Evolutionary conservation across 2,888 invertebrate genomes (phyloP).

Genomic region (Nineta flava): DNA sequence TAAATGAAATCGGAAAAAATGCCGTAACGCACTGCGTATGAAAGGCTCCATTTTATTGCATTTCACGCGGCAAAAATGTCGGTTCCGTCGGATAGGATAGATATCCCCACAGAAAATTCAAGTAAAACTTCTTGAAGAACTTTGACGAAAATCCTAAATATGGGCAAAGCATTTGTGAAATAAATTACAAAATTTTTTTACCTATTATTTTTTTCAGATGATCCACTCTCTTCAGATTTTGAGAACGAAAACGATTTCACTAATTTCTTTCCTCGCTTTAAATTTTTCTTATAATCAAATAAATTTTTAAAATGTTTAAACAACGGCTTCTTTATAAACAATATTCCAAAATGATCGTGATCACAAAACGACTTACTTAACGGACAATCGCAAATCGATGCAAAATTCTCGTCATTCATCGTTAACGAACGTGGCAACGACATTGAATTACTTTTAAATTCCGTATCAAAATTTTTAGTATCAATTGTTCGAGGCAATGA

Average conservation of each 20-base stretch:
- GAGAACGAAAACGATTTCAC: background rate
- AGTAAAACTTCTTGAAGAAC: too few relatives aligned
- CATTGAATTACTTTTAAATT: background rate
- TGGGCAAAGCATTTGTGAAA: too few relatives aligned
- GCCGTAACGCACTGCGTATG: too few relatives aligned
- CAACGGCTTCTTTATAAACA: background rate
- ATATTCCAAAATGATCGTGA: background rate
- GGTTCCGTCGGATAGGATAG: too few relatives aligned
- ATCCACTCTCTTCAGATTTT: background rate
- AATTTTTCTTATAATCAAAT: slow-evolving; percentile 4
- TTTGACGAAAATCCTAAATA: too few relatives aligned
- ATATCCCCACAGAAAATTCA: too few relatives aligned
- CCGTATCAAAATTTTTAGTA: background rate
- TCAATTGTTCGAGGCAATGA: slow-evolving; percentile 3
- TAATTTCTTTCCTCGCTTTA: background rate
- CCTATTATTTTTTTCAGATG: background rate
- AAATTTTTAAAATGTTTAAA: slow-evolving; percentile 2
- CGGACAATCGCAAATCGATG: background rate
- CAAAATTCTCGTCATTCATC: background rate
- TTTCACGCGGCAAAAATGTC: too few relatives aligned
- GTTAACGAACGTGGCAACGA: slow-evolving; percentile 7
- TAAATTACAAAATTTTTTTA: too few relatives aligned
- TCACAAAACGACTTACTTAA: background rate
- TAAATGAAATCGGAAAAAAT: too few relatives aligned
- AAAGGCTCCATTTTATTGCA: too few relatives aligned